phyloP scores from a whole-genome alignment of 2,113 vertebrate genomes.

The Saccopteryx bilineata region DNA sequence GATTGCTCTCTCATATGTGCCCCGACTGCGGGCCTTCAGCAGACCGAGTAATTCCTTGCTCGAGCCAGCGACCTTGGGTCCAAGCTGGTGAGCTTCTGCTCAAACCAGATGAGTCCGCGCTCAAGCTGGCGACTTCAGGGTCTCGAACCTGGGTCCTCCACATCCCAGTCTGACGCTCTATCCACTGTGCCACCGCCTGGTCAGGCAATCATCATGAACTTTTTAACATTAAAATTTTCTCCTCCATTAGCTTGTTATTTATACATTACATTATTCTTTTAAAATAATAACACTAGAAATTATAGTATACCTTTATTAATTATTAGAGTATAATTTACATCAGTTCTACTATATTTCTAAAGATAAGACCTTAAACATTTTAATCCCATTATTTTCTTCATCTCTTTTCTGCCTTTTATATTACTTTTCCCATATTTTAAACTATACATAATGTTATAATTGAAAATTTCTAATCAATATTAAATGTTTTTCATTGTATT shows the following conservation, averaged over 20 bases:
- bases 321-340: not conserved
- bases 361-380: not conserved
- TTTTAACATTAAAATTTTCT: conserved; percentile 28
- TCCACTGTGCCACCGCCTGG: too few relatives aligned
- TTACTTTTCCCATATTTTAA: not conserved
- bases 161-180: too few relatives aligned
- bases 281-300: not conserved
- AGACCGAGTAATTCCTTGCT: too few relatives aligned
- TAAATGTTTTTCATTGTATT: not conserved
- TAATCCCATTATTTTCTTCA: not conserved
- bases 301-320: not conserved
- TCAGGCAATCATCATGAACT: not conserved
- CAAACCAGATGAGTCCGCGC: too few relatives aligned
- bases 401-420: not conserved
- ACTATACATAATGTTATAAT: not conserved
- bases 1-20: too few relatives aligned
- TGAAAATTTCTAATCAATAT: not conserved
- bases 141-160: too few relatives aligned
- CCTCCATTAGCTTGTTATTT: not conserved
- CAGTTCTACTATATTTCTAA: not conserved
- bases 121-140: too few relatives aligned
- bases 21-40: too few relatives aligned
- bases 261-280: not conserved
- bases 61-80: too few relatives aligned
- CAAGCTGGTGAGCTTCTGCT: too few relatives aligned